phyloP scores from a whole-genome alignment of 2,888 invertebrate species.

The Sepiola atlantica region DNA sequence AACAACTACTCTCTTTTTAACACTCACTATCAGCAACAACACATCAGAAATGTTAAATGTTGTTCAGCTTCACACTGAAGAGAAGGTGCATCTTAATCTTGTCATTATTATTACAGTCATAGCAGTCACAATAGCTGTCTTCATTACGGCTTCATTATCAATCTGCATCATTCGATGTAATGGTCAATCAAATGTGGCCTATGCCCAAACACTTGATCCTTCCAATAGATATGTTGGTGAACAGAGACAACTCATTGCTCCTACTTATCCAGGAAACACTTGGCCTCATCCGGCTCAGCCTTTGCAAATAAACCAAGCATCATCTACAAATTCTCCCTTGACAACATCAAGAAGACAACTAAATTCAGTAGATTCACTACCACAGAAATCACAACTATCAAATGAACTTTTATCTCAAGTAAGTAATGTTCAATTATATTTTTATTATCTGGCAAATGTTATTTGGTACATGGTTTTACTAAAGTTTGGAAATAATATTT shows the following conservation, averaged over 20 bases:
- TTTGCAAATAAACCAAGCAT: neutral
- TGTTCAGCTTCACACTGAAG: neutral
- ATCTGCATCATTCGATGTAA: constrained; percentile 2
- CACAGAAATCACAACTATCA: neutral
- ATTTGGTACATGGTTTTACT: too few relatives aligned
- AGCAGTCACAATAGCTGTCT: neutral
- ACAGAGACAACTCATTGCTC: neutral
- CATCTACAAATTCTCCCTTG: neutral
- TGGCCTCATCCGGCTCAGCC: neutral
- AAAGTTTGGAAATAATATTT: too few relatives aligned
- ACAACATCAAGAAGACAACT: neutral
- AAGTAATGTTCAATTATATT: neutral
- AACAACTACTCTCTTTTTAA: constrained; percentile 18
- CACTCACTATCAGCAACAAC: neutral
- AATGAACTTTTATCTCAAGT: neutral
- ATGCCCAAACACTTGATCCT: neutral
- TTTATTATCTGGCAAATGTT: too few relatives aligned
- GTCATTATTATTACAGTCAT: constrained; percentile 18
- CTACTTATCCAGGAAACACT: neutral
- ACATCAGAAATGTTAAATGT: neutral
- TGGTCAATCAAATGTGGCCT: neutral
- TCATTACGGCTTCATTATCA: neutral
- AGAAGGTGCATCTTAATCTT: neutral
- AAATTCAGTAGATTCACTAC: neutral
- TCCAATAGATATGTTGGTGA: neutral